These are phyloP conservation scores for Stenopsyche tienmushanensis DNA, from an alignment of 1,140 invertebrate species.

Conservation along the genomic window DNA sequence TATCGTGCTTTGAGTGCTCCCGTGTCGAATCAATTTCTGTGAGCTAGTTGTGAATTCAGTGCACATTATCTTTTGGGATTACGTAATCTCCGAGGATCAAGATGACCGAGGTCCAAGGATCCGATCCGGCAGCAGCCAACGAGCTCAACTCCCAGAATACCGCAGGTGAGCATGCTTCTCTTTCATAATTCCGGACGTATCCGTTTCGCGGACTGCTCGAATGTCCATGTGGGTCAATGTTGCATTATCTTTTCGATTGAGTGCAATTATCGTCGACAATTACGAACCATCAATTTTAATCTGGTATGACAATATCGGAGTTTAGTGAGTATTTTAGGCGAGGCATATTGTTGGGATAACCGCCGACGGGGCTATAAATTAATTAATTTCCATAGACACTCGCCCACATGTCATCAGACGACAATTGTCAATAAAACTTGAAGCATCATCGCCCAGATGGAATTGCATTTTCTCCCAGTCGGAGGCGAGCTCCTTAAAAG, in stretches of 20 bases:
- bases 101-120: conserved; percentile 4
- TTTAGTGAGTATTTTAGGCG: no score
- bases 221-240: background rate
- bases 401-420: conserved; percentile 15
- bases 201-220: no score
- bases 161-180: conserved; percentile 18
- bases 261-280: conserved; percentile 5
- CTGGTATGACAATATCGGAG: conserved; percentile 11
- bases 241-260: background rate
- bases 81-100: background rate
- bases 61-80: background rate
- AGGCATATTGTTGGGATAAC: background rate
- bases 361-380: conserved; percentile 3
- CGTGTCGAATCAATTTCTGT: background rate
- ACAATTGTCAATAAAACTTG: background rate
- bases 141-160: conserved; percentile 8
- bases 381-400: conserved; percentile 16
- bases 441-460: background rate
- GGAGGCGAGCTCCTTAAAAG: background rate
- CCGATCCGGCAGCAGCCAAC: background rate
- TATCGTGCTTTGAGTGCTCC: background rate
- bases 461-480: background rate
- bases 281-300: background rate
- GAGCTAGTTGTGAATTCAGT: background rate
- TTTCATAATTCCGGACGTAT: no score